Conservation (phyloP, 2,888 invertebrate genomes). For the Eremobia ochroleuca region DNA sequence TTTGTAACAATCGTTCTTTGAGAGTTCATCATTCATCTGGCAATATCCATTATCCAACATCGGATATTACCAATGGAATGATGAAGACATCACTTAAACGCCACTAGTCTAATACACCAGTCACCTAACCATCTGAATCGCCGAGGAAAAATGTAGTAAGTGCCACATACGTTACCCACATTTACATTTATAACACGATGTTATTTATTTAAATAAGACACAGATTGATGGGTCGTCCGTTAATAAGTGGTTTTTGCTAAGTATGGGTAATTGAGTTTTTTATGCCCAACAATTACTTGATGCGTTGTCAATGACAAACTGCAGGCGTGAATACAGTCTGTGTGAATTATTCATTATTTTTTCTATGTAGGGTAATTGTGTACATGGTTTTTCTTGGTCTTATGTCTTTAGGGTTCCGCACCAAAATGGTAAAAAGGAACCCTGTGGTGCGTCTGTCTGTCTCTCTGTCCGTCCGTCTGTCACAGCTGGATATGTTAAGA, state of each 20-base stretch:
- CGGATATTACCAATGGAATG: background rate
- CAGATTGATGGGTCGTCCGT: slow-evolving; percentile 53
- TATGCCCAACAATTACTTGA: slow-evolving; percentile 53
- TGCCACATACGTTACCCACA: slow-evolving; percentile 27
- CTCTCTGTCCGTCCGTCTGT: too few species aligned
- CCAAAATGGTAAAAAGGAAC: too few species aligned
- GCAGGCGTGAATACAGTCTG: slow-evolving; percentile 48
- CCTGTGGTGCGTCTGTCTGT: too few species aligned
- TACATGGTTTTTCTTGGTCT: slow-evolving; percentile 37
- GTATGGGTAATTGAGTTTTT: slow-evolving; percentile 61
- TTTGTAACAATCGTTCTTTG: background rate
- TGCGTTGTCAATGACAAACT: slow-evolving; percentile 56
- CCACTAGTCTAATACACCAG: slow-evolving; percentile 12
- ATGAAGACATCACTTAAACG: slow-evolving; percentile 9
- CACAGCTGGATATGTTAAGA: too few species aligned
- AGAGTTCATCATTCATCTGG: background rate
- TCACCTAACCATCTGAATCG: slow-evolving; percentile 11
- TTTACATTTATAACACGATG: slow-evolving; percentile 57
- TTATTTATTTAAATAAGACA: slow-evolving; percentile 62
- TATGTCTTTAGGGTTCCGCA: too few species aligned
- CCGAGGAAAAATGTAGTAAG: slow-evolving; percentile 46
- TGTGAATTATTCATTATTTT: slow-evolving; percentile 62
- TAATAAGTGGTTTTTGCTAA: slow-evolving; percentile 62
- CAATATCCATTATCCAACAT: background rate
- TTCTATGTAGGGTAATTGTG: slow-evolving; percentile 58